Evolutionary conservation across 2,888 invertebrate genomes (phyloP).

Genomic region (Lasioglossum oenotherae): DNA sequence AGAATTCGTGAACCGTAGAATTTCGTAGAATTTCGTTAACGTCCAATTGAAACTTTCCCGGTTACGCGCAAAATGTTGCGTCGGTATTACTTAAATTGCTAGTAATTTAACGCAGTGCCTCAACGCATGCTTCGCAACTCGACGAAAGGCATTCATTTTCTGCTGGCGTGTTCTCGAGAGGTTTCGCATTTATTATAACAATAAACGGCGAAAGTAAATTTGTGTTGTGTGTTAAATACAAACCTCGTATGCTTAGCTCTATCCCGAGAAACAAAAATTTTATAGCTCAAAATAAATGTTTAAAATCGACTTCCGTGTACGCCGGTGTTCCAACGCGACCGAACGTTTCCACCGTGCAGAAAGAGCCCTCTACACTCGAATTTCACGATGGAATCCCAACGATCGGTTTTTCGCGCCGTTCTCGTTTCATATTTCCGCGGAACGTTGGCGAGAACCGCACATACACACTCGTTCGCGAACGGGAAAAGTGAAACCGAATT

Average conservation of each 20-base stretch:
- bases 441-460: not conserved
- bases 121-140: constrained; percentile 12
- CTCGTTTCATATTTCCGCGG: not conserved
- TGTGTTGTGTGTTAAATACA: too few species aligned
- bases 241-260: not conserved
- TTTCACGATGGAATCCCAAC: not conserved
- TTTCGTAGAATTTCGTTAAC: constrained; percentile 21
- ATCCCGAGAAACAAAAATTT: not conserved
- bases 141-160: constrained; percentile 8
- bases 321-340: not conserved
- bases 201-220: not conserved
- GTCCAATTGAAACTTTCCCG: constrained; percentile 37
- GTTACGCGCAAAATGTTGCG: constrained; percentile 3
- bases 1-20: not conserved
- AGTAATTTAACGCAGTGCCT: constrained; percentile 28
- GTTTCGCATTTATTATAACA: constrained; percentile 33
- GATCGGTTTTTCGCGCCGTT: not conserved
- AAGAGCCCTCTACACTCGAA: not conserved
- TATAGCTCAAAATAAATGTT: not conserved
- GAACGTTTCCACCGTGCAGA: not conserved
- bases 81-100: constrained; percentile 24
- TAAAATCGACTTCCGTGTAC: not conserved
- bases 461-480: not conserved
- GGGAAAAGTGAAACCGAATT: constrained; percentile 1
- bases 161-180: not conserved